Evolutionary conservation across 2,888 invertebrate genomes (phyloP), one percentile per base, ranked within the genome.

Genomic region (Mesorhabditis sp.): DNA sequence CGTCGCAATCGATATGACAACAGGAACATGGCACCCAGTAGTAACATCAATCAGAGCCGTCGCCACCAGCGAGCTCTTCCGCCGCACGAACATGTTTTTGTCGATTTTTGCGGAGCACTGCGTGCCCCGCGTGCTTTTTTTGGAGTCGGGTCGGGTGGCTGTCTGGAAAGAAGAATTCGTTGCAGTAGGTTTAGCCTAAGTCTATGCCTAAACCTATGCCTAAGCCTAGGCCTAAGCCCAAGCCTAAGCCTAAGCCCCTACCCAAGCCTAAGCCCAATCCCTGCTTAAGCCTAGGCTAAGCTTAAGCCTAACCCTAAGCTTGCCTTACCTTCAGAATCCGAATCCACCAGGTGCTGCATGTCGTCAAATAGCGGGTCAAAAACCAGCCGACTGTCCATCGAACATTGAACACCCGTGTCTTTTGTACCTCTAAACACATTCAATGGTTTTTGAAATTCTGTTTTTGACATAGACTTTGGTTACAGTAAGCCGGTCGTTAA

Each of bases 341-440:
- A 50, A 50, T 50, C 58, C 10, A n/a, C 58, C 58, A 50, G 2
- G n/a, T 13, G 58, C 58, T 50, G 58, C 58, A 50, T 50, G n/a
- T 50, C 58, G n/a, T 50, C 58, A 50, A 50, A 50, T 50, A 50
- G 58, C n/a, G 58, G 58, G n/a, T 50, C 58, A 50, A 50, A 50
- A 10, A n/a, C n/a, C 7, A 50, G 7, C 7, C 10, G 7, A n/a
- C 58, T 50, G n/a, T 50, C 58, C 7, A 50, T 13, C 7, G 7
- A 10, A n/a, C 58, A 50, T 50, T 50, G 58, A 50, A 50, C n/a
- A 50, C 58, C 58, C 1, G 58, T 50, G n/a, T 50, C 58, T n/a
- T 50, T 50, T 50, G 58, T 50, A n/a, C 58, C 58, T 10, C 58
- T 50, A n/a, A 50, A 50, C 7, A 50, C 10, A 50, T 28, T 28